phyloP scores from a whole-genome alignment of 2,888 invertebrate species.

The Cephus pygmeus region DNA sequence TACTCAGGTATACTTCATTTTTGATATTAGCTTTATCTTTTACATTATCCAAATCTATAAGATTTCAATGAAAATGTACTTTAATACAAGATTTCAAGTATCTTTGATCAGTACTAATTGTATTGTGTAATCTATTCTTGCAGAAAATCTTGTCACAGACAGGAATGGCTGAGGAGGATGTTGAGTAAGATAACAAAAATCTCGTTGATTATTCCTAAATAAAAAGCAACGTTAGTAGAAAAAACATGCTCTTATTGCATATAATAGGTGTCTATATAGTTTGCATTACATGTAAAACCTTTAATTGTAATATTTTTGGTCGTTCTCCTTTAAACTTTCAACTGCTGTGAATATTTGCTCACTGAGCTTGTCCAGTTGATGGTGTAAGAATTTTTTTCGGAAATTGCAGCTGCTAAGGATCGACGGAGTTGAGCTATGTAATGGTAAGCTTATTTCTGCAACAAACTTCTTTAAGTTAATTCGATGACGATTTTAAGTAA shows the following conservation, averaged over 20 bases:
- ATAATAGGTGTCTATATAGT: slow-evolving; percentile 20
- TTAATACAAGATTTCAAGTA: neutral
- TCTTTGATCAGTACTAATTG: neutral
- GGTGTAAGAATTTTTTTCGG: neutral
- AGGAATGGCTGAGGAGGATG: slow-evolving; percentile 60
- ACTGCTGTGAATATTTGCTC: neutral
- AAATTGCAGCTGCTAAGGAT: neutral
- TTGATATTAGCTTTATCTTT: neutral
- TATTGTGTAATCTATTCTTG: slow-evolving; percentile 28
- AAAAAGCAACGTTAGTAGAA: slow-evolving; percentile 49
- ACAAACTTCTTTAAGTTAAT: neutral
- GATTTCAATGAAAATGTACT: neutral
- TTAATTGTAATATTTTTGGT: neutral
- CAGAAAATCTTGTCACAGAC: slow-evolving; percentile 52
- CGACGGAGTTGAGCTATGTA: neutral
- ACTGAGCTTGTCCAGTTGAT: neutral
- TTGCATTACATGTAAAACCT: neutral
- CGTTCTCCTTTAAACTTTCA: neutral
- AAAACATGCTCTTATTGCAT: slow-evolving; percentile 41
- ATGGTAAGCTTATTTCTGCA: neutral
- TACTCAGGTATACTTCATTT: slow-evolving; percentile 65
- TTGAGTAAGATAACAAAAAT: slow-evolving; percentile 51
- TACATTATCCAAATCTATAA: slow-evolving; percentile 1
- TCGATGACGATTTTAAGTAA: neutral
- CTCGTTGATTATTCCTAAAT: slow-evolving; percentile 46